Evolutionary conservation across 2,888 invertebrate genomes (phyloP), one percentile per base, ranked within the genome.

Genomic region (Idaea straminata): DNA sequence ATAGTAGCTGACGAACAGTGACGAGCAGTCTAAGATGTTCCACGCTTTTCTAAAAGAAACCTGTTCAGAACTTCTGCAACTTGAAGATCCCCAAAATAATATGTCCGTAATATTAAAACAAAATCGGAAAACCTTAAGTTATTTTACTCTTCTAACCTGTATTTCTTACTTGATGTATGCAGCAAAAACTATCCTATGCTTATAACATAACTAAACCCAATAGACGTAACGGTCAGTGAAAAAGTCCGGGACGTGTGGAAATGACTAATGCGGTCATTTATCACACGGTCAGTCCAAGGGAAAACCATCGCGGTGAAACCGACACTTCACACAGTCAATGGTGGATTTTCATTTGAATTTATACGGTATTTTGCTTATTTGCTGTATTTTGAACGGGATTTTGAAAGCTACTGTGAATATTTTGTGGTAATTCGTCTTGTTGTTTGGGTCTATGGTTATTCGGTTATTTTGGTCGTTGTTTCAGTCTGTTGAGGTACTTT

Each of bases 191-290:
- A 47, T 47, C 47, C 47, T 7, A 47, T 47, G 7, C 13, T 13
- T 4, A 13, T 10, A 13, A 36, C 36, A 5, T 36, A 10, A 47
- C 47, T 13, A 47, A 47, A 47, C 47, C 47, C 47, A 47, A 47
- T 47, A 47, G 5, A 47, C 47, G 47, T 13, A 47, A 13, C 47
- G 47, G 47, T 47, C 13, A 47, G 47, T 47, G 47, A 47, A 47
- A 47, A 47, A 47, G 47, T 47, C 47, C 47, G 47, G 47, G 47
- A 47, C 47, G 47, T 47, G 47, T 47, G 47, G 47, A 47, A 47
- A 47, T 47, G 47, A 47, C 47, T 47, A 47, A 47, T 47, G 47
- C 47, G 47, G 47, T 47, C 47, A 47, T 47, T 47, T 47, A 47
- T 47, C 47, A 47, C 7, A 10, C 47, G 47, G 47, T 47, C 47